phyloP scores from a whole-genome alignment of 2,888 invertebrate genomes.

The Andrena bucephala region DNA sequence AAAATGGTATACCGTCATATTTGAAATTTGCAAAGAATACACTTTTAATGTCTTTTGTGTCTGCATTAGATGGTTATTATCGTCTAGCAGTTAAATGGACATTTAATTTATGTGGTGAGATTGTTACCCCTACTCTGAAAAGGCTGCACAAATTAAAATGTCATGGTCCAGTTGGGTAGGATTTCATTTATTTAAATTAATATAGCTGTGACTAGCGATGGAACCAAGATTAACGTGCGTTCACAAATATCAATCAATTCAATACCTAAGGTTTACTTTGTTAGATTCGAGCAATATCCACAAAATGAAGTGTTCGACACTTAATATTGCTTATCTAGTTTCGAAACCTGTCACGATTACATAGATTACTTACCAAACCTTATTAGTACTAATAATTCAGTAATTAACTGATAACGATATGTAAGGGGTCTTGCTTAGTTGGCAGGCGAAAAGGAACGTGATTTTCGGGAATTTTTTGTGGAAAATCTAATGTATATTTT shows the following conservation, averaged over 20 bases:
- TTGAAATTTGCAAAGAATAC: constrained; percentile 89
- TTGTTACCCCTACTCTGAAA: constrained; percentile 92
- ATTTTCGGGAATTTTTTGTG: too few species aligned
- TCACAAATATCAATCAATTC: not conserved
- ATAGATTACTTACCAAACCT: too few species aligned
- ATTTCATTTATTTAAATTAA: constrained; percentile 42
- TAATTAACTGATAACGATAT: too few species aligned
- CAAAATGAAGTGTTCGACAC: too few species aligned
- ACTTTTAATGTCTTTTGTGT: constrained; percentile 92
- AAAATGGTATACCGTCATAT: constrained; percentile 92
- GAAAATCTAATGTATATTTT: too few species aligned
- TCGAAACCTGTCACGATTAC: too few species aligned
- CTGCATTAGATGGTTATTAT: constrained; percentile 94
- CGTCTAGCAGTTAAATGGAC: constrained; percentile 94
- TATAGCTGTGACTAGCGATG: not conserved
- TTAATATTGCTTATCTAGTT: too few species aligned
- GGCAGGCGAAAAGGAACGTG: too few species aligned
- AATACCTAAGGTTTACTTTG: not conserved
- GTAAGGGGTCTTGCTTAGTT: too few species aligned
- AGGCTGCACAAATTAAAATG: constrained; percentile 91
- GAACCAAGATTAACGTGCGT: not conserved
- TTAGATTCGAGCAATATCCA: not conserved
- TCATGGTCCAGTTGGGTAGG: constrained; percentile 96
- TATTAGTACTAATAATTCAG: too few species aligned
- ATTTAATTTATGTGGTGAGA: constrained; percentile 94